phyloP scores from a whole-genome alignment of 2,113 vertebrate species.

The Tichodroma muraria region DNA sequence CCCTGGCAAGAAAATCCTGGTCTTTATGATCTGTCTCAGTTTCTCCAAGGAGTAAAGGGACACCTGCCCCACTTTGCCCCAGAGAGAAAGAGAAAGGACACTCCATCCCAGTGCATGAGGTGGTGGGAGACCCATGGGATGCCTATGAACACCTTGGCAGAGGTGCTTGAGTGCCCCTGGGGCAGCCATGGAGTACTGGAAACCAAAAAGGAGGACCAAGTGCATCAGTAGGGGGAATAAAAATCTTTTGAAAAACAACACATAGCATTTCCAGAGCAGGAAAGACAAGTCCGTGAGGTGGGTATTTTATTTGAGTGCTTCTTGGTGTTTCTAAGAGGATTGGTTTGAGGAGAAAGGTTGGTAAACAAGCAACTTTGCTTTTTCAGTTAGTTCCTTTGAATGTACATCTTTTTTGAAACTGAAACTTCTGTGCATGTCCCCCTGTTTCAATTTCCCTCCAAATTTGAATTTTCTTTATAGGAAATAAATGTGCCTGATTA shows the following conservation, averaged over 20 bases:
- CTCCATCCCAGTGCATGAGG: fast-evolving
- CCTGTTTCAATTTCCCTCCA: background rate
- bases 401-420: background rate
- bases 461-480: background rate
- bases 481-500: background rate
- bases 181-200: background rate
- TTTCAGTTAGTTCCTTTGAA: background rate
- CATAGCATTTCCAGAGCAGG: background rate
- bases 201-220: background rate
- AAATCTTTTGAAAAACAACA: background rate
- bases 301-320: background rate
- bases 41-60: background rate
- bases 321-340: background rate
- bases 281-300: background rate
- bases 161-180: background rate
- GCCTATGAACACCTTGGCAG: background rate
- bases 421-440: background rate
- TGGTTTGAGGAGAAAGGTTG: background rate
- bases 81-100: background rate
- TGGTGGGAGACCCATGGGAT: background rate
- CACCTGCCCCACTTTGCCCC: background rate
- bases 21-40: background rate
- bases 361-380: background rate
- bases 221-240: too few relatives aligned
- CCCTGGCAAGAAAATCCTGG: background rate